Evolutionary conservation across 2,888 invertebrate species (phyloP), one percentile per base, ranked within the genome.

Genomic region (Euzophera pinguis): DNA sequence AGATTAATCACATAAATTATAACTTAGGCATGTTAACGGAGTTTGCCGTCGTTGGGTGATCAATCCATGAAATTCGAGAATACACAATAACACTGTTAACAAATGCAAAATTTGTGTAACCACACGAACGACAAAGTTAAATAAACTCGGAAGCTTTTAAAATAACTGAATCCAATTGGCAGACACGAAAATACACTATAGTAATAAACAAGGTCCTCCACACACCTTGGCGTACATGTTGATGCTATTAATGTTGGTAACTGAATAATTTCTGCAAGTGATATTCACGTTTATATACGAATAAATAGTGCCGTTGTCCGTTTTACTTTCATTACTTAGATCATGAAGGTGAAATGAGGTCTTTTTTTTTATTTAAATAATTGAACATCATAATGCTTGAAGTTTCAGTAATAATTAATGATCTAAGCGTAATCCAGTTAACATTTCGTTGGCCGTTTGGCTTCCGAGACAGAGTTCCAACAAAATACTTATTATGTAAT

Each of bases 141-240:
- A 32, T 10, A 10, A 10, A 32, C 5, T 14, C 38, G 14, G 14
- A 16, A 16, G 16, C 39, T 39, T 14, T 16, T 16, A 14, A 32
- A 32, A 39, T 35, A 45, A 49, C 53, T 50, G 17, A 16, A 45
- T 45, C 45, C 45, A 16, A 32, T 13, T 29, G 27, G 35, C 22
- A 35, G 1, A 29, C 45, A 32, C 32, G 32, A 9, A 22, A 22
- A 13, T 12, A 6, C 37, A 37, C 37, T 43, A 12, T 16, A 1
- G 7, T 10, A 37, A 12, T 47, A 17, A 32, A 37, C 13, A 43
- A 9, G 13, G 10, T 8, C 35, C 12, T 2, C 7, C 43, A 81
- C 82, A 72, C 73, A 89, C 89, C 88, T 89, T 89, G 66, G 89
- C 84, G 88, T 82, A 90, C 89, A 90, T 90, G 89, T 87, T 89